A percentile compares a stretch with the other conserved stretches of the same genome.
These are phyloP conservation scores for Drosophila paracracens DNA, from an alignment of 2,888 invertebrate genomes.

Conservation along the genomic window DNA sequence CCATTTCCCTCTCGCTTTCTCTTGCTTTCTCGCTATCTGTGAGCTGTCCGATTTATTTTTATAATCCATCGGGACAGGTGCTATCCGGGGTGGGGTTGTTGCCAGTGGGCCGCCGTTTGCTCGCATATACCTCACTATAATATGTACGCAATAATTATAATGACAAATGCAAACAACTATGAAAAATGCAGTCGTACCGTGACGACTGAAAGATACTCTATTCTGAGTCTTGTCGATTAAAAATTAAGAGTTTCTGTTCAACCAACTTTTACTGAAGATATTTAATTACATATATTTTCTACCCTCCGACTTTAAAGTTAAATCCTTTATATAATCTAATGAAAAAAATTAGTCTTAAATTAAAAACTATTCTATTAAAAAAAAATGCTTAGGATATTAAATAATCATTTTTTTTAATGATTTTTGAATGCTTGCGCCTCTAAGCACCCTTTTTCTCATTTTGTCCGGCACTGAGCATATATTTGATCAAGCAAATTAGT, in stretches of 20 bases:
- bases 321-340: background rate
- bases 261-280: background rate
- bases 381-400: background rate
- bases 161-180: conserved; percentile 63
- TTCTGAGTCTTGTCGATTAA: background rate
- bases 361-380: background rate
- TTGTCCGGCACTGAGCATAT: background rate
- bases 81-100: background rate
- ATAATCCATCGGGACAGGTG: conserved; percentile 26
- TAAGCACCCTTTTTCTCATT: background rate
- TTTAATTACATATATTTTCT: background rate
- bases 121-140: conserved; percentile 21
- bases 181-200: background rate
- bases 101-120: conserved; percentile 10
- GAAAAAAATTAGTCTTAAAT: background rate
- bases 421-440: background rate
- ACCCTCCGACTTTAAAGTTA: background rate
- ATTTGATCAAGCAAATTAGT: conserved; percentile 32
- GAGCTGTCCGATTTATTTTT: conserved; percentile 54
- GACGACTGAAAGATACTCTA: conserved; percentile 7
- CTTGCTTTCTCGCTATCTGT: conserved; percentile 4
- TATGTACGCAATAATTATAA: conserved; percentile 67
- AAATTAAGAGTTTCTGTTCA: background rate
- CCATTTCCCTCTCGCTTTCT: background rate
- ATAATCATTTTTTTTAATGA: background rate